Base-by-base conservation (phyloP, 2,113 vertebrate genomes). In the Fregetta grallaria region DNA sequence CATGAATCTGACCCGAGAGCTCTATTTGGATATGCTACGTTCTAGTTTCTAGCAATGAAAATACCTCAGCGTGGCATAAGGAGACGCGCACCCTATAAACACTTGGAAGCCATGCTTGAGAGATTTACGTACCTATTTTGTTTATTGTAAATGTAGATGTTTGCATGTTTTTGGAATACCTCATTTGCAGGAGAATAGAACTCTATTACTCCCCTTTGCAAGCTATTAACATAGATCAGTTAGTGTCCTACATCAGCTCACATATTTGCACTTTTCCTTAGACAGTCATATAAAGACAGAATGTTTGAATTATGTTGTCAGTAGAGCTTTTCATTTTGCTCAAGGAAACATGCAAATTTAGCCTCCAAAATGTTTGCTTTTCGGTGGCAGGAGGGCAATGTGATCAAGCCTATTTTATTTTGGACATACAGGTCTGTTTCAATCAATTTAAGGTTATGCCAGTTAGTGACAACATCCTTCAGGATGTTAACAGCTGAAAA, bases 371-470 rank as follows among this genome's bases (percentile, higher is more conserved):
- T 59, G 22, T 68, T 94, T 94, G 89, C 44, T 75, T 94, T 94
- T 85, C 5, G 8, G 53, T 87, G 40, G 5, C 70, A 85, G 66
- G 83, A 79, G 87, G 58, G 63, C 65, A 55, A 27, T 83, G 50
- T 85, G 84, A 94, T 29, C 38, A 50, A 66, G 29, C 26, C 36
- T 81, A 2, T 93, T 92, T 95, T 92, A 88, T 81, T 95, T 91
- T 82, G 82, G 86, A 68, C 42, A 4, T 84, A 61, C 17, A 53
- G 58, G 30, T 78, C 91, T 92, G 80, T 52, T 88, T 95, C 94
- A 93, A 95, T 97, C 91, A 90, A 66, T 81, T 70, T 92, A 71
- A 90, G 80, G 75, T 96, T 72, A 52, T 81, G 55, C 27, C 62
- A 90, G 44, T 85, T 90, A 86, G 59, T 65, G 56, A 29, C 75